A percentile compares a stretch with the other conserved stretches of the same genome.
These are phyloP conservation scores for Bursaphelenchus okinawaensis DNA, from an alignment of 2,888 invertebrate species.

Conservation along the genomic window DNA sequence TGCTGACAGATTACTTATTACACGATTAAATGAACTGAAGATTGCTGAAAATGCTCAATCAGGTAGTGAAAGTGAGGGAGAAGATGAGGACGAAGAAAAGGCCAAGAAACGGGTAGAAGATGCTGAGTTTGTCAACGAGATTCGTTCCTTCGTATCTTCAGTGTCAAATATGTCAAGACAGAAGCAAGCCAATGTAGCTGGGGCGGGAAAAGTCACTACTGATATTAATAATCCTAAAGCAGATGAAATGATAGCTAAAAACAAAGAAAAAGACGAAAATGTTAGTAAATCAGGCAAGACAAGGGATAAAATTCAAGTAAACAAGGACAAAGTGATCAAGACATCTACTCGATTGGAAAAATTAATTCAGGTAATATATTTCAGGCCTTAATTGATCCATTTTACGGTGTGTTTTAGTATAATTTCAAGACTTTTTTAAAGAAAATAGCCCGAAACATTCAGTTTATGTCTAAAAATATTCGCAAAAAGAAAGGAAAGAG, in stretches of 20 bases:
- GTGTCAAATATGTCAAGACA: background rate
- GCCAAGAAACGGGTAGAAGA: background rate
- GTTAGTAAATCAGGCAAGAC: background rate
- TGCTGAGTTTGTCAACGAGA: conserved; percentile 6
- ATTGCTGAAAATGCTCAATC: conserved; percentile 24
- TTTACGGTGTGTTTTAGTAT: background rate
- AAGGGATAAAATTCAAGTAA: background rate
- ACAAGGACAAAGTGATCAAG: background rate
- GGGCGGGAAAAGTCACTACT: background rate
- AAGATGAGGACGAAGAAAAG: conserved; percentile 17
- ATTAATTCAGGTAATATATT: background rate
- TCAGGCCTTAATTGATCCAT: background rate
- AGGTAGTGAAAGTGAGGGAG: conserved; percentile 20
- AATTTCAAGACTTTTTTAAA: background rate
- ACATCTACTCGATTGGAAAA: background rate
- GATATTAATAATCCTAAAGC: background rate
- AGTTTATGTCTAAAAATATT: background rate
- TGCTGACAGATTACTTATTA: conserved; percentile 24
- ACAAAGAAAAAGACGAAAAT: background rate
- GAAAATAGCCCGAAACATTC: too few species aligned
- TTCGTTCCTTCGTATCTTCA: conserved; percentile 10
- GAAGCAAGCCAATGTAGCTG: background rate
- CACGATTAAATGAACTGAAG: conserved; percentile 23
- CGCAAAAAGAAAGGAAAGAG: background rate
- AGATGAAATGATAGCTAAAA: background rate